Evolutionary conservation across 2,888 invertebrate species (phyloP).

Genomic region (Drosophila mayaguana): DNA sequence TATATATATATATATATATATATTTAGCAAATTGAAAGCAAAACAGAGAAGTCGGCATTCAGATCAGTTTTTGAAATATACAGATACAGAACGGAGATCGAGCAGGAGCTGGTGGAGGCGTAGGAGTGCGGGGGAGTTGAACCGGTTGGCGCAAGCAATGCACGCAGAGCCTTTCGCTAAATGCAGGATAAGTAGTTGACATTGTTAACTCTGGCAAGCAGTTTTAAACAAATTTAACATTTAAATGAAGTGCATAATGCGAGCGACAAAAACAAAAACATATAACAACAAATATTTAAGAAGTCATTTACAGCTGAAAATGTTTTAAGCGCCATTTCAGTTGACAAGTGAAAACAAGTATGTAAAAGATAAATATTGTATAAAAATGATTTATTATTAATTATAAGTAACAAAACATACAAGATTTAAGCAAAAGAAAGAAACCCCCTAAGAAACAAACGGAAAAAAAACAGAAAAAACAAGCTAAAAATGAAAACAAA

Average conservation of each 20-base stretch:
- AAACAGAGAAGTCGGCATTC: conserved; percentile 24
- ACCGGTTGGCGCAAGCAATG: conserved; percentile 54
- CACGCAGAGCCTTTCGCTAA: conserved; percentile 69
- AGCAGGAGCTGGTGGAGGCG: conserved; percentile 12
- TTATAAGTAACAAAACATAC: conserved; percentile 63
- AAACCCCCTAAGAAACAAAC: conserved; percentile 57
- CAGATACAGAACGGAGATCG: conserved; percentile 10
- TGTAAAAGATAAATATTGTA: conserved; percentile 76
- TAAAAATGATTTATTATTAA: conserved; percentile 81
- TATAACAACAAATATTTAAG: conserved; percentile 58
- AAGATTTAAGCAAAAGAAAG: conserved; percentile 66
- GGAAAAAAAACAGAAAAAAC: conserved; percentile 47
- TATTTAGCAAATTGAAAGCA: conserved; percentile 37
- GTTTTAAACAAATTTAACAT: conserved; percentile 71
- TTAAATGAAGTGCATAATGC: conserved; percentile 60
- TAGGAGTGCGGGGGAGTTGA: conserved; percentile 32
- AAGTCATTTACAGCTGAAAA: conserved; percentile 67
- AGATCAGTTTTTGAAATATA: conserved; percentile 35
- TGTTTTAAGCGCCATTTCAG: conserved; percentile 55
- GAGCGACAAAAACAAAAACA: conserved; percentile 46
- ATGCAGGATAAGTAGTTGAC: conserved; percentile 74
- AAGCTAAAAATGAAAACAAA: conserved; percentile 72
- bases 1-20: conserved; percentile 39
- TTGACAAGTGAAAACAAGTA: conserved; percentile 62
- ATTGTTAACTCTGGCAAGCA: conserved; percentile 73